Conservation (phyloP, 2,797 vertebrate species). For the Oreochromis grahami region DNA sequence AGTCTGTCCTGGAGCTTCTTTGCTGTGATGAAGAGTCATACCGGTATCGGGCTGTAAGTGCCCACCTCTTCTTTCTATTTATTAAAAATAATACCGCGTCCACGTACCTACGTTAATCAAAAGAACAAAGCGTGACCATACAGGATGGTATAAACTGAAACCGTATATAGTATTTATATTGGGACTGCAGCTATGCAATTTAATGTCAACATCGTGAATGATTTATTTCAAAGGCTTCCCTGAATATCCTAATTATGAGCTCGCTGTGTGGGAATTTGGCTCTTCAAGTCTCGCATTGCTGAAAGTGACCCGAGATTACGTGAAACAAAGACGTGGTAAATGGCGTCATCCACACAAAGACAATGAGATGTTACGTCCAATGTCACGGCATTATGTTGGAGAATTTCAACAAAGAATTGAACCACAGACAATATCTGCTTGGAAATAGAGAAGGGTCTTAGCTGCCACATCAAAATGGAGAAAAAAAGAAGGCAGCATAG, state of each 20-base stretch:
- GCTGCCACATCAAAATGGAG: constrained; percentile 67
- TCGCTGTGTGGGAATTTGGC: not conserved
- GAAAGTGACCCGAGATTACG: constrained; percentile 58
- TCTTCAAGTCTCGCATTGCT: constrained; percentile 1
- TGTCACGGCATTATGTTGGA: constrained; percentile 51
- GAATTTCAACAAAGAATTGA: constrained; percentile 59
- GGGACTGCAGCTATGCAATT: not conserved
- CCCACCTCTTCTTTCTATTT: not conserved
- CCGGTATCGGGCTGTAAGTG: not conserved
- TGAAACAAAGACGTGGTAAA: constrained; percentile 64
- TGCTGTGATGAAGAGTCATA: not conserved
- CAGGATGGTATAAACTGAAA: not conserved
- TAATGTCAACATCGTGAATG: not conserved
- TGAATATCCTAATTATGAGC: not conserved
- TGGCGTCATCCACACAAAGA: constrained; percentile 61
- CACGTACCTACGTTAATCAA: not conserved
- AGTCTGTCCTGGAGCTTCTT: not conserved
- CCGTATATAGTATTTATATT: not conserved
- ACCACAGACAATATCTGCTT: constrained; percentile 62
- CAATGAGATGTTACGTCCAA: constrained; percentile 50
- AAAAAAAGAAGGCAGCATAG: constrained; percentile 34
- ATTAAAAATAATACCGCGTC: not conserved
- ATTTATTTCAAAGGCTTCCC: not conserved
- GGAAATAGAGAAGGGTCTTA: constrained; percentile 60
- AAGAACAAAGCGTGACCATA: not conserved